Evolutionary conservation across 2,797 vertebrate genomes (phyloP), one percentile per base, ranked within the genome.

Genomic region (Valencia hispanica): DNA sequence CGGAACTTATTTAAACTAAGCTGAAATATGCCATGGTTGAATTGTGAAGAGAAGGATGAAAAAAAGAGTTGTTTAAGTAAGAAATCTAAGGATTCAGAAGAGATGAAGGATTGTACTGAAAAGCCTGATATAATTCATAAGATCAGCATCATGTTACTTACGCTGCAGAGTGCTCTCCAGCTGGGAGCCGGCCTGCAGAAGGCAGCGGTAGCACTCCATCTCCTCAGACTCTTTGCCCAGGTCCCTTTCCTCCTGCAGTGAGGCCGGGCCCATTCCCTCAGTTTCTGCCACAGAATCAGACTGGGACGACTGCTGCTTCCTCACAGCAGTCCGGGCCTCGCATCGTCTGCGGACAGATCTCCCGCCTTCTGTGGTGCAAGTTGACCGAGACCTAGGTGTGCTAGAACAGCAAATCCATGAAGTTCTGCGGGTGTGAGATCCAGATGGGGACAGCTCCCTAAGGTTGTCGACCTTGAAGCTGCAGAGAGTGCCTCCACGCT

Each of bases 191-290:
- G 96, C 93, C 82, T 95, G 96, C 92, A 96, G 94, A 73, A 98
- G 95, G 89, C 93, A 89, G 88, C 94, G 96, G 90, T 97, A 97
- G 82, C 94, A 94, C 91, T 96, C 95, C 95, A 97, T 97, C 83
- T 96, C 95, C 41, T 94, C 91, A 4, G 96, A 91, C 80, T 91
- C 86, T 77, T 85, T 86, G 84, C 88, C 82, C 48, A 18, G 77
- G 79, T 91, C 84, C 65, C 87, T 86, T 66, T 95, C 94, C 80
- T 94, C 94, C 86, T 90, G 93, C 85, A 90, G 89, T 75, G 92
- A 94, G 79, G 91, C 88, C 3, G 91, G 93, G 91, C 94, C 95
- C 95, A 95, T 95, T 88, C 90, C 94, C 90, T 79, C 83, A 3
- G 20, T 15, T 63, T 79, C 68, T 0, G 53, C 41, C 77, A 69